These are phyloP conservation scores for Schizothorax lantsangensis DNA, from an alignment of 2,797 vertebrate species.

Conservation along the genomic window DNA sequence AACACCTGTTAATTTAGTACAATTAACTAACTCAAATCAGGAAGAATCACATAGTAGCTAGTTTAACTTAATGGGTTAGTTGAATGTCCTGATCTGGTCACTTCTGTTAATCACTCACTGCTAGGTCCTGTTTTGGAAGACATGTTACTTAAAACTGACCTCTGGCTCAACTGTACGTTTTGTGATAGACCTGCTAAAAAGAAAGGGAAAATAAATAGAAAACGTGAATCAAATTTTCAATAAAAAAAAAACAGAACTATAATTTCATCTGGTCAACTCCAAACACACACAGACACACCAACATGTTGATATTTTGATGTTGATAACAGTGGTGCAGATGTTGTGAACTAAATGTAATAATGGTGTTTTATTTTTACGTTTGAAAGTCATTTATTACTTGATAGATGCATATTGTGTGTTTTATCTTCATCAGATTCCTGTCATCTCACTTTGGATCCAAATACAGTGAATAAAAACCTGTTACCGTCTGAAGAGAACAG, in stretches of 20 bases:
- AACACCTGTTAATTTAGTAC: not conserved
- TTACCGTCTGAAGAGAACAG: not conserved
- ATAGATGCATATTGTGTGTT: not conserved
- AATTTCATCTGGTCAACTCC: not conserved
- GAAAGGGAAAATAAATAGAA: not conserved
- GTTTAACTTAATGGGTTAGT: no score
- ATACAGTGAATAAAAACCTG: not conserved
- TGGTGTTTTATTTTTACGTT: not conserved
- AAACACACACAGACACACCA: no score
- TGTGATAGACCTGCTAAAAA: not conserved
- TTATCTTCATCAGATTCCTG: not conserved
- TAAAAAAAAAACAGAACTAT: not conserved
- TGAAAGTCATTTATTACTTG: not conserved
- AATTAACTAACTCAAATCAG: not conserved
- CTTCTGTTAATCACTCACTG: no score
- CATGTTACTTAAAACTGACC: no score
- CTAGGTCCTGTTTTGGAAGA: not conserved
- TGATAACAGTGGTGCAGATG: not conserved
- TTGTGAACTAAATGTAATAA: not conserved
- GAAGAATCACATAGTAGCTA: not conserved
- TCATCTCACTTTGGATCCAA: constrained; percentile 7
- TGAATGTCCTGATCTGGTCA: no score
- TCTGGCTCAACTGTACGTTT: not conserved
- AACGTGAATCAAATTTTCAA: not conserved
- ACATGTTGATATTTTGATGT: not conserved